Conservation (phyloP, 2,888 invertebrate genomes). For the Drosophila hamatofila region DNA sequence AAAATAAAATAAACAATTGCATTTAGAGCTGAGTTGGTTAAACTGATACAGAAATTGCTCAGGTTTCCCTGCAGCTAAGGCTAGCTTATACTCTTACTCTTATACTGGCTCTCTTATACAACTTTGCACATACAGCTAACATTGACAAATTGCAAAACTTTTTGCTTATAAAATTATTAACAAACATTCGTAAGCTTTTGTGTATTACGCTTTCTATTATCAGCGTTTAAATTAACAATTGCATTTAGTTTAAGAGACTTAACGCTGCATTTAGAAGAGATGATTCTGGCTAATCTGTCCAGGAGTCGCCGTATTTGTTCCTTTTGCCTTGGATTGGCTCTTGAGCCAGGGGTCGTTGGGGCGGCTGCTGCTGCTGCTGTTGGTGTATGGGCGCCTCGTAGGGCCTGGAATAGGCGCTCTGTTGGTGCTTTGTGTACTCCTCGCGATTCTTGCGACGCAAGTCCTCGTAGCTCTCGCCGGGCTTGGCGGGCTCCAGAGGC, state of each 20-base stretch:
- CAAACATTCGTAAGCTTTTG: slow-evolving; percentile 15
- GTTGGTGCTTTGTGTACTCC: slow-evolving; percentile 86
- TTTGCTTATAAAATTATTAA: slow-evolving; percentile 4
- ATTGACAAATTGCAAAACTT: slow-evolving; percentile 1
- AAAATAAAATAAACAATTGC: slow-evolving; percentile 47
- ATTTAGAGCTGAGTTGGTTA: background rate
- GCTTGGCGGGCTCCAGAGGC: slow-evolving; percentile 85
- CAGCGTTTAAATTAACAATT: slow-evolving; percentile 44
- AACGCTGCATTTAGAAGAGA: slow-evolving; percentile 5
- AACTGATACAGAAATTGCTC: background rate
- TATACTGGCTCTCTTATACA: slow-evolving; percentile 1
- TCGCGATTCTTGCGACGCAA: slow-evolving; percentile 90
- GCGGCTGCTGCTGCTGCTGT: slow-evolving; percentile 45
- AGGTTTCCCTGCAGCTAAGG: background rate
- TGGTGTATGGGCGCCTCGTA: slow-evolving; percentile 65
- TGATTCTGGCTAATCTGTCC: slow-evolving; percentile 75
- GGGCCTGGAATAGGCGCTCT: slow-evolving; percentile 72
- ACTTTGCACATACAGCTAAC: background rate
- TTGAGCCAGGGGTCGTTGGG: slow-evolving; percentile 30
- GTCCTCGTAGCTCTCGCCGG: slow-evolving; percentile 89
- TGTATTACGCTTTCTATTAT: slow-evolving; percentile 29
- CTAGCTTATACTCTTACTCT: background rate
- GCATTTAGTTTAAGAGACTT: background rate
- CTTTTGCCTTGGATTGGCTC: slow-evolving; percentile 48
- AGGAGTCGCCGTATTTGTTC: slow-evolving; percentile 85